These are phyloP conservation scores for Enteromius thamalakanensis DNA, from an alignment of 2,797 vertebrate species.

Conservation along the genomic window DNA sequence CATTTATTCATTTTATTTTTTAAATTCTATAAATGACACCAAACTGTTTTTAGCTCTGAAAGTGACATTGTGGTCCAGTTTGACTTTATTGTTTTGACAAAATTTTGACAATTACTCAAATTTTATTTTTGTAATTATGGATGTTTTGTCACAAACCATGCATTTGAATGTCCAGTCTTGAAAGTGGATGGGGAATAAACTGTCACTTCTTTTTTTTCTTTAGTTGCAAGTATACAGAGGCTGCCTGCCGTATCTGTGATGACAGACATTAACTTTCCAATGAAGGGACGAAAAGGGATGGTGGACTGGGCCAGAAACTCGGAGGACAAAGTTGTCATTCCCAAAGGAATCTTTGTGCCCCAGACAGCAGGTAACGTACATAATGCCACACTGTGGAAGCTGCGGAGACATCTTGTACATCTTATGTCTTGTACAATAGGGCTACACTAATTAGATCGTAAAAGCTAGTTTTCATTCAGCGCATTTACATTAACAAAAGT, in stretches of 20 bases:
- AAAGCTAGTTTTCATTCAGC: constrained; percentile 1
- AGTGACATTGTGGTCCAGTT: too few species aligned
- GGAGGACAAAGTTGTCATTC: constrained; percentile 97
- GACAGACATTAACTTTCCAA: constrained; percentile 99
- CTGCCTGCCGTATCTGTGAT: constrained; percentile 95
- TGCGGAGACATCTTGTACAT: not conserved
- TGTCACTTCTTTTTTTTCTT: constrained; percentile 48
- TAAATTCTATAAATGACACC: not conserved
- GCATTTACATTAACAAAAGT: not conserved
- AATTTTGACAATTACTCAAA: not conserved
- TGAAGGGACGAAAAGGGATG: constrained; percentile 99
- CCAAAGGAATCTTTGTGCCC: constrained; percentile 95
- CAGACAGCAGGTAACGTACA: constrained; percentile 88
- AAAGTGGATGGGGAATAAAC: constrained; percentile 32
- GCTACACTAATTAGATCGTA: not conserved
- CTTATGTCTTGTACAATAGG: not conserved
- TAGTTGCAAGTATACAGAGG: constrained; percentile 98
- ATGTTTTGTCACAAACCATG: not conserved
- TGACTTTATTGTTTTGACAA: too few species aligned
- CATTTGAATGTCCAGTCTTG: not conserved
- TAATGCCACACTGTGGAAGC: constrained; percentile 22
- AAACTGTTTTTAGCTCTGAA: not conserved
- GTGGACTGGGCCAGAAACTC: constrained; percentile 99
- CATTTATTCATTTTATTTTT: not conserved
- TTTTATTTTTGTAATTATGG: not conserved